phyloP scores from a whole-genome alignment of 1,140 invertebrate genomes.

The Pseudachorutes palmiensis region DNA sequence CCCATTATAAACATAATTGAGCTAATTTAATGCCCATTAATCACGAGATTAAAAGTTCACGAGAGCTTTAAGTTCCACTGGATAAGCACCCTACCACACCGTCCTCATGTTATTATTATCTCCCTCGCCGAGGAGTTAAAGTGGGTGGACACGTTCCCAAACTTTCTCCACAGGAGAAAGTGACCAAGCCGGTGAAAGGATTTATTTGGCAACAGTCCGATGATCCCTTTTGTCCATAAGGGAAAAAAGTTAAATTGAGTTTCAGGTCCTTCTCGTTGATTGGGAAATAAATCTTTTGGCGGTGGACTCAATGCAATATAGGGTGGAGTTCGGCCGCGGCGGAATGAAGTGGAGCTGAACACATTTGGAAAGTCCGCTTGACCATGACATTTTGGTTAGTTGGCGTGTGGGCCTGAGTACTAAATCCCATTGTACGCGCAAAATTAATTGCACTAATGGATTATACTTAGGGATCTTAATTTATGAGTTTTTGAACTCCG shows the following conservation, averaged over 20 bases:
- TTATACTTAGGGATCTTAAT: background rate
- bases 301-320: background rate
- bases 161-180: background rate
- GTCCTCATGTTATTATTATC: background rate
- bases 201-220: background rate
- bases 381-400: background rate
- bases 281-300: background rate
- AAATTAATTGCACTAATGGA: constrained; percentile 11
- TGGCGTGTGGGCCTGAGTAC: background rate
- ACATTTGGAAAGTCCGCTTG: background rate
- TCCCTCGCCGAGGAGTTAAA: background rate
- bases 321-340: background rate
- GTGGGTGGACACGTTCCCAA: background rate
- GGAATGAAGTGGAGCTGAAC: constrained; percentile 6
- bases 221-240: background rate
- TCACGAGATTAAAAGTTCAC: background rate
- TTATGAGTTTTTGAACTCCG: constrained; percentile 9
- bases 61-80: too few species aligned
- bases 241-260: background rate
- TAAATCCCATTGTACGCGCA: background rate
- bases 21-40: constrained; percentile 4
- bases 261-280: background rate
- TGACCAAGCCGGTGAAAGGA: background rate
- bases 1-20: background rate
- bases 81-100: background rate